Conservation (phyloP, 2,888 invertebrate species). For the Pyrrhosoma nymphula region DNA sequence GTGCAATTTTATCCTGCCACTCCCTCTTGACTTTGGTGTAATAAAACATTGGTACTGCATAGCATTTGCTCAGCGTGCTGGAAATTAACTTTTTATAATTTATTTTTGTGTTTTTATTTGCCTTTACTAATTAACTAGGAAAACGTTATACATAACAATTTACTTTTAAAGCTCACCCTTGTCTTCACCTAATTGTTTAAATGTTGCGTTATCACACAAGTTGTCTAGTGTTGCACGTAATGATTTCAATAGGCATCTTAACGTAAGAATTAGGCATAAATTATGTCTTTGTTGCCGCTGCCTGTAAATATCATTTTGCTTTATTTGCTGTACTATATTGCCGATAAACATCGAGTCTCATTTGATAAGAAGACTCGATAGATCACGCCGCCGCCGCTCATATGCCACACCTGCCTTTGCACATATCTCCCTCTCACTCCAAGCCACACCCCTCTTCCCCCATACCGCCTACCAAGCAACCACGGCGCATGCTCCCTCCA, state of each 20-base stretch:
- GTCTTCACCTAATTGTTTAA: not conserved
- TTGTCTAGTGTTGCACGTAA: not conserved
- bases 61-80: constrained; percentile 39
- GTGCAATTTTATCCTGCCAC: not conserved
- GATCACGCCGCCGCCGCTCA: not conserved
- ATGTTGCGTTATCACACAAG: not conserved
- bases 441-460: not conserved
- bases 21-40: not conserved
- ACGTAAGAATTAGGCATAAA: too few relatives aligned
- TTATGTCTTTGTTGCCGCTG: not conserved
- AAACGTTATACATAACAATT: not conserved
- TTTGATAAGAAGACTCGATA: not conserved
- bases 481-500: constrained; percentile 33
- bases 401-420: not conserved
- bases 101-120: not conserved
- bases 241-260: too few relatives aligned
- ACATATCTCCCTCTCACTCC: not conserved
- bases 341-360: not conserved
- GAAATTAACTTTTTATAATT: not conserved
- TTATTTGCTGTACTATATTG: not conserved
- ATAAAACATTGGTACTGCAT: constrained; percentile 9
- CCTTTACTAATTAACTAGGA: not conserved
- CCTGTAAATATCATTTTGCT: not conserved
- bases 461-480: not conserved
- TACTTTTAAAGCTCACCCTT: not conserved